Evolutionary conservation across 2,113 vertebrate species (phyloP).

Genomic region (Procavia capensis): DNA sequence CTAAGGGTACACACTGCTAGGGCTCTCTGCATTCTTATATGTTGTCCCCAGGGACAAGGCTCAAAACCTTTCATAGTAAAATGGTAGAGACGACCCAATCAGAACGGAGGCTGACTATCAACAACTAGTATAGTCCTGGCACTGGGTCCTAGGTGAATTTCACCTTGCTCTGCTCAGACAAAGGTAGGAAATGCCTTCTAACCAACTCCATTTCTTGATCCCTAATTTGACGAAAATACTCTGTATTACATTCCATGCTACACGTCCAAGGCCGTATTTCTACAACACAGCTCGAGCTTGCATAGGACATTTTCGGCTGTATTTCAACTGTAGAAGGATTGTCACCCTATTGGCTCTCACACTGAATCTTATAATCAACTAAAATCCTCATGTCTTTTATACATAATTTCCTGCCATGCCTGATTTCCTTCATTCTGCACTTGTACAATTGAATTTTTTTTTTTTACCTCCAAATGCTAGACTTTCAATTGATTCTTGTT

Average conservation of each 20-base stretch:
- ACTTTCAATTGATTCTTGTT: constrained; percentile 54
- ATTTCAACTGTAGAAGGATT: not conserved
- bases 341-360: not conserved
- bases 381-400: constrained; percentile 53
- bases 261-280: not conserved
- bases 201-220: not conserved
- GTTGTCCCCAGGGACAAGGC: not conserved
- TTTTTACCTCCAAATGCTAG: constrained; percentile 25
- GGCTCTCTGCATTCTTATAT: not conserved
- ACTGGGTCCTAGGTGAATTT: not conserved
- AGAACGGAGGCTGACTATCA: not conserved
- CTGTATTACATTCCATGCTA: not conserved
- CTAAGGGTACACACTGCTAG: not conserved
- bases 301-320: not conserved
- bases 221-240: not conserved
- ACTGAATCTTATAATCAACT: constrained; percentile 58
- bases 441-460: constrained; percentile 53
- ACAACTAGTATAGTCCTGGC: not conserved
- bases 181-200: not conserved
- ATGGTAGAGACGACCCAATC: not conserved
- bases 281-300: not conserved
- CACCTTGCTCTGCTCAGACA: not conserved
- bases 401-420: constrained; percentile 55
- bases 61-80: not conserved
- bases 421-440: constrained; percentile 25